Evolutionary conservation across 2,888 invertebrate species (phyloP).

Genomic region (Heliconius cydno): DNA sequence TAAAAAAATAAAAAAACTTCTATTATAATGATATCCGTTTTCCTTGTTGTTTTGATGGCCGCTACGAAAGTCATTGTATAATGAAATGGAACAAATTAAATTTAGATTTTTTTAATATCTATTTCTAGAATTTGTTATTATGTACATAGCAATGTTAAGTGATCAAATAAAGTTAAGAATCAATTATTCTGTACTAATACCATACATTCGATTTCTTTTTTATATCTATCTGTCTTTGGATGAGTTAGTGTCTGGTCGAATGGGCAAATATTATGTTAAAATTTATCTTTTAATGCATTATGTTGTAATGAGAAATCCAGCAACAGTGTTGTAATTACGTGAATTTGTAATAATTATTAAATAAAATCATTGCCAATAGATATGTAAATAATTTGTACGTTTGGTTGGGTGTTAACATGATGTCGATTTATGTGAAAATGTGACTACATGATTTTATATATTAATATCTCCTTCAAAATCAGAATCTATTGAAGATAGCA

Average conservation of each 20-base stretch:
- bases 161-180: background rate
- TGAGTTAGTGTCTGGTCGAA: background rate
- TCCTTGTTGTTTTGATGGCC: background rate
- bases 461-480: background rate
- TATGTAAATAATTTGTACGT: constrained; percentile 8
- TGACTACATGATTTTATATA: background rate
- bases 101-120: background rate
- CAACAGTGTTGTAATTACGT: constrained; percentile 1
- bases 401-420: background rate
- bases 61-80: too few species aligned
- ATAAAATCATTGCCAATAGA: background rate
- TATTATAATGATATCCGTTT: background rate
- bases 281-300: background rate
- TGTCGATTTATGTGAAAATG: background rate
- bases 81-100: background rate
- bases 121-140: background rate
- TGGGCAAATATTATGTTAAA: background rate
- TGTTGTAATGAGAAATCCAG: background rate
- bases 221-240: background rate
- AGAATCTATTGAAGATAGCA: constrained; percentile 3
- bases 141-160: constrained; percentile 9
- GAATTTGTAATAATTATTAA: constrained; percentile 7
- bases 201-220: background rate
- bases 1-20: background rate
- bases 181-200: background rate